A percentile compares a stretch with the other conserved stretches of the same genome.
phyloP scores from a whole-genome alignment of 2,113 vertebrate genomes.

The Pluvianellus socialis region DNA sequence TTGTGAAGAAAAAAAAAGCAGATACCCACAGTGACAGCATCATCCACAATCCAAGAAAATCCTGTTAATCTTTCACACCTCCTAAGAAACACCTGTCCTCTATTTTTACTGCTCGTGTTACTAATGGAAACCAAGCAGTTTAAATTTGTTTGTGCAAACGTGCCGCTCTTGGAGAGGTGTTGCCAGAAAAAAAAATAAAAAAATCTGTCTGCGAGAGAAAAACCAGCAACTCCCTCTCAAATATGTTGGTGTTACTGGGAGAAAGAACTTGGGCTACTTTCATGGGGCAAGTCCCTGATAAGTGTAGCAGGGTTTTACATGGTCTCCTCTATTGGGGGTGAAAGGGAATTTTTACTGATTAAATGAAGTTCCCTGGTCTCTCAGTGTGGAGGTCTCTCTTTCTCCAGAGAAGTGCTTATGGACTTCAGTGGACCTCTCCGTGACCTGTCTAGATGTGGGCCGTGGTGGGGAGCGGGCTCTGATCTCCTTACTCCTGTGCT shows the following conservation, averaged over 20 bases:
- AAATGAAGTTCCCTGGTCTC: not conserved
- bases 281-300: not conserved
- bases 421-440: not conserved
- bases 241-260: not conserved
- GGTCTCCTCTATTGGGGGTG: not conserved
- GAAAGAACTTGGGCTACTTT: not conserved
- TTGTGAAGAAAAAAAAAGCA: not conserved
- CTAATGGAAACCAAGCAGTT: slow-evolving; percentile 58
- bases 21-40: not conserved
- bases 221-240: not conserved
- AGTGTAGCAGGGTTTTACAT: not conserved
- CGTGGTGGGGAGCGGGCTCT: not conserved
- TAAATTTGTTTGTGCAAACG: slow-evolving; percentile 44
- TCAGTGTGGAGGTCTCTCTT: not conserved
- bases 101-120: slow-evolving; percentile 36
- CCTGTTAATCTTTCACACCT: slow-evolving; percentile 64
- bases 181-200: not conserved
- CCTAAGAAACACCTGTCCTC: slow-evolving; percentile 58
- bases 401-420: not conserved
- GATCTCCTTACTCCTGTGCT: not conserved
- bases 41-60: slow-evolving; percentile 57
- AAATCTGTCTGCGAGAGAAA: not conserved
- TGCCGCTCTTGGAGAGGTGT: not conserved
- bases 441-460: not conserved
- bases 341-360: not conserved